phyloP scores from a whole-genome alignment of 1,140 invertebrate genomes.

The Hycleus phaleratus region DNA sequence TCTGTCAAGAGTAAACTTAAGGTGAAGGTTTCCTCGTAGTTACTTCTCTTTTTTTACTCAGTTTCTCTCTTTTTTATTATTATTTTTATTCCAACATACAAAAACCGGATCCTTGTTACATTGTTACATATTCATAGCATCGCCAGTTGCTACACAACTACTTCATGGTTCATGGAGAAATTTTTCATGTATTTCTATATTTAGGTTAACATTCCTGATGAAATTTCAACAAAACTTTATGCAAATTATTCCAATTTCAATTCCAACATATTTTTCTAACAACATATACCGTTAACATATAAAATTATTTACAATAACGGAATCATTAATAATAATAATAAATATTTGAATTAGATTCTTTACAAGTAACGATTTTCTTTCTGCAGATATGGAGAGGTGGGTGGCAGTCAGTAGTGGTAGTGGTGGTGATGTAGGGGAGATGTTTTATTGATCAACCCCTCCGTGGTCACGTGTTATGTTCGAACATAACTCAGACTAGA shows the following conservation, averaged over 20 bases:
- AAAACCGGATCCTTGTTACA: slow-evolving; percentile 28
- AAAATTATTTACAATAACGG: no score
- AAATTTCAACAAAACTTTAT: slow-evolving; percentile 1
- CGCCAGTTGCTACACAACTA: slow-evolving; percentile 7
- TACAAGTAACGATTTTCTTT: slow-evolving; percentile 38
- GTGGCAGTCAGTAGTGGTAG: slow-evolving; percentile 4
- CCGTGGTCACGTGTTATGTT: slow-evolving; percentile 35
- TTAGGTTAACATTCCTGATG: neutral
- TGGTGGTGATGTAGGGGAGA: slow-evolving; percentile 27
- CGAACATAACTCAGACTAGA: slow-evolving; percentile 36
- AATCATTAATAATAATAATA: no score
- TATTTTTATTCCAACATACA: slow-evolving; percentile 13
- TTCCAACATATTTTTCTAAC: no score
- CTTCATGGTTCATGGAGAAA: slow-evolving; percentile 13
- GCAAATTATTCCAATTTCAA: no score
- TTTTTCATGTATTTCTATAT: slow-evolving; percentile 1
- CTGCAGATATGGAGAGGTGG: slow-evolving; percentile 17
- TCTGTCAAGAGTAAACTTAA: slow-evolving; percentile 5
- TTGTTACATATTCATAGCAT: slow-evolving; percentile 29
- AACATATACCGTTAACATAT: no score
- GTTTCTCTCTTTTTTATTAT: no score
- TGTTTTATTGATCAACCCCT: slow-evolving; percentile 40
- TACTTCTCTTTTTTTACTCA: no score
- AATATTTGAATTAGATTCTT: slow-evolving; percentile 27
- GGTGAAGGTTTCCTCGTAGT: slow-evolving; percentile 22